phyloP scores from a whole-genome alignment of 2,797 vertebrate genomes.

The Lophius americanus region DNA sequence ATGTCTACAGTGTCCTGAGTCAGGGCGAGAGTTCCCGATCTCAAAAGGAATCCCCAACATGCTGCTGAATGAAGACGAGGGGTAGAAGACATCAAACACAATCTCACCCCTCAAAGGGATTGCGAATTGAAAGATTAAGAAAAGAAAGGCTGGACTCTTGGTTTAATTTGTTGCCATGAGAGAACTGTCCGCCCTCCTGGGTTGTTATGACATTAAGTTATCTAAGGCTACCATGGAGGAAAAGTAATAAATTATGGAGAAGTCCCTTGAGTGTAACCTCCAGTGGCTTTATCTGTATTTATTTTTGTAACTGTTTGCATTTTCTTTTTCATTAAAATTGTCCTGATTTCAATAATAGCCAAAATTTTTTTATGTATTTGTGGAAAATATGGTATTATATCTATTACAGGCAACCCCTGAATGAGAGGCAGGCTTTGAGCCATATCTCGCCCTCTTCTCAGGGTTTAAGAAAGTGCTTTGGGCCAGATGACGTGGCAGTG shows the following conservation, averaged over 20 bases:
- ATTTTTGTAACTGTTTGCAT: constrained; percentile 68
- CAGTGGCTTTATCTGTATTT: constrained; percentile 73
- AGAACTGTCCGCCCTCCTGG: constrained; percentile 22
- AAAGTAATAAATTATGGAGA: constrained; percentile 46
- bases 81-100: constrained; percentile 52
- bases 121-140: constrained; percentile 25
- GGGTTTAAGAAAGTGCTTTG: constrained; percentile 57
- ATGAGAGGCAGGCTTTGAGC: constrained; percentile 52
- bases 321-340: constrained; percentile 71
- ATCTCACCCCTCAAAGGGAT: constrained; percentile 13
- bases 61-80: constrained; percentile 90
- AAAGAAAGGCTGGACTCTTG: constrained; percentile 36
- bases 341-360: constrained; percentile 37
- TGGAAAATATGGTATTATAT: constrained; percentile 52
- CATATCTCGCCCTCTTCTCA: constrained; percentile 49
- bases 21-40: constrained; percentile 91
- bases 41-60: constrained; percentile 93
- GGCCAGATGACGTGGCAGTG: constrained; percentile 82
- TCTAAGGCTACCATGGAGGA: constrained; percentile 9
- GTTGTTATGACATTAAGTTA: constrained; percentile 34
- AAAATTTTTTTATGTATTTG: constrained; percentile 40
- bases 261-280: constrained; percentile 36
- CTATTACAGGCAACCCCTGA: constrained; percentile 47
- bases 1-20: constrained; percentile 89
- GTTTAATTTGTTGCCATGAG: constrained; percentile 29